These are phyloP conservation scores for Stenolophus ochropezus DNA, from an alignment of 2,888 invertebrate genomes.

Conservation along the genomic window DNA sequence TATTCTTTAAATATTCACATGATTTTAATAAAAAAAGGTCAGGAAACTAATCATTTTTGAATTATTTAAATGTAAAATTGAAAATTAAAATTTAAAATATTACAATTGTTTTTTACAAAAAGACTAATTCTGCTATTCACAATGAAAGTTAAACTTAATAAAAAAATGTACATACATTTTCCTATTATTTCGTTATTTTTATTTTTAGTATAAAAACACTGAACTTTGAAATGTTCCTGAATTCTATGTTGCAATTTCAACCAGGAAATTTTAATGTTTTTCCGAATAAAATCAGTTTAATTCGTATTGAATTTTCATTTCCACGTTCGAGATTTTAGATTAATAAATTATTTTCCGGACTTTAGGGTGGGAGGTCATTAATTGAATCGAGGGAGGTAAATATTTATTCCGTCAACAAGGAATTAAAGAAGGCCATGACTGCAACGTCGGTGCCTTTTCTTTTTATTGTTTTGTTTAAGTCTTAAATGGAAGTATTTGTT, in stretches of 20 bases:
- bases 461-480: background rate
- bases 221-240: background rate
- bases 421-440: conserved; percentile 1
- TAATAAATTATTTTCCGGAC: conserved; percentile 12
- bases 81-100: too few relatives aligned
- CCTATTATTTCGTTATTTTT: background rate
- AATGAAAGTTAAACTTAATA: too few relatives aligned
- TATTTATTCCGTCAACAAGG: conserved; percentile 38
- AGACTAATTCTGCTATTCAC: background rate
- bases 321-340: background rate
- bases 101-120: too few relatives aligned
- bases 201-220: background rate
- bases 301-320: conserved; percentile 43
- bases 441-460: conserved; percentile 17
- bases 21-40: too few relatives aligned
- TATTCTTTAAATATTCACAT: too few relatives aligned
- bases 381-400: conserved; percentile 27
- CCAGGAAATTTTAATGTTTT: background rate
- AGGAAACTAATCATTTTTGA: too few relatives aligned
- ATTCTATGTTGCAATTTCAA: background rate
- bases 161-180: background rate
- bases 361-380: conserved; percentile 27
- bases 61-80: too few relatives aligned
- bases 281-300: background rate
- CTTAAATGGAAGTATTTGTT: conserved; percentile 19